Base-by-base conservation (phyloP, 2,888 invertebrate genomes). In the Epinotia bilunana region DNA sequence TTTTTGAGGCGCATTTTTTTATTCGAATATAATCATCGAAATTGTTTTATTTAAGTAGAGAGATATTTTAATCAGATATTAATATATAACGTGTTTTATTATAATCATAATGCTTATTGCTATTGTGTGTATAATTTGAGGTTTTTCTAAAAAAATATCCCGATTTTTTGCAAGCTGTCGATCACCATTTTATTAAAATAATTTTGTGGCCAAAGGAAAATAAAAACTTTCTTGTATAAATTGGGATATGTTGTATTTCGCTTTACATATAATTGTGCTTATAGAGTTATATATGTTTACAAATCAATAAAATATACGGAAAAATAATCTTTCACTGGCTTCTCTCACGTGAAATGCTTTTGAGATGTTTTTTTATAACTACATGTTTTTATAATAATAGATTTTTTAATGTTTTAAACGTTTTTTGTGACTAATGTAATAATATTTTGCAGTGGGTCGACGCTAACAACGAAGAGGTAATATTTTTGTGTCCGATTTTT, bases 381-480 rank as follows among this genome's bases (percentile, higher is more conserved):
- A 75, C 79, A 80, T 81, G 78, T 79, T 76, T 80, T 79, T 77
- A 77, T 76, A 80, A 73, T 84, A 78, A 80, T 78, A 78, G 77
- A 84, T 80, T 83, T 82, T 86, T 80, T 81, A 81, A 28, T 49
- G 49, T 11, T 33, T 12, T 58, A 62, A 62, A 46, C 1, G 12
- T 71, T 81, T 80, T 84, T 78, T 87, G 88, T 94, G 86, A 91
- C 92, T 92, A 92, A 93, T 95, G 78, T 76, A 84, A 88, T 88
- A 91, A 92, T 93, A 87, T 93, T 92, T 94, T 93, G 85, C 95
- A 95, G 95, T 95, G 95, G 95, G 95, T 95, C 91, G 95, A 95
- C 93, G 95, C 95, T 91, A 95, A 95, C 93, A 95, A 94, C 90
- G 95, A 95, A 82, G 95, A 95, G 95, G 95, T 95, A 95, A 83